phyloP scores from a whole-genome alignment of 2,888 invertebrate genomes.

The Agonopterix subpropinquella region DNA sequence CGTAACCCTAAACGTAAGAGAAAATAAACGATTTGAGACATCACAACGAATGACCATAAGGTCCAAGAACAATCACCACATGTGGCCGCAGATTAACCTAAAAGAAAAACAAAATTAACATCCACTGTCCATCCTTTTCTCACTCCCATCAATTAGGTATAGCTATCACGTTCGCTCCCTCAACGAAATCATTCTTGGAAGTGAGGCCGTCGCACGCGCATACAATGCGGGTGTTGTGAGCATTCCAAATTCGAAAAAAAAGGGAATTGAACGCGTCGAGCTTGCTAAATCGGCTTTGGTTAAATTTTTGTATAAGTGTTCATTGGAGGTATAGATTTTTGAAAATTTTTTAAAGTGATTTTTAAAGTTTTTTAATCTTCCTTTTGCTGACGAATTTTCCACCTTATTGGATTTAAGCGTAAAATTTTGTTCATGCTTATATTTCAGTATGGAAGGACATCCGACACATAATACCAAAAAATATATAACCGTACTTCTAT shows the following conservation, averaged over 20 bases:
- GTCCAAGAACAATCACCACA: conserved; percentile 73
- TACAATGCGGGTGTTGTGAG: conserved; percentile 72
- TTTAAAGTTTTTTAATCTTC: no score
- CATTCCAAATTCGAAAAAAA: conserved; percentile 59
- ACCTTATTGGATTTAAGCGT: no score
- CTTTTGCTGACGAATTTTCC: no score
- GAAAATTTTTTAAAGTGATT: no score
- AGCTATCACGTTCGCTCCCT: conserved; percentile 16
- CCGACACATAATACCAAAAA: no score
- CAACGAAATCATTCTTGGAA: conserved; percentile 73
- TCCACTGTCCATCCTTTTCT: conserved; percentile 31
- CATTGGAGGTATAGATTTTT: no score
- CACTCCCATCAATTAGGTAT: conserved; percentile 11
- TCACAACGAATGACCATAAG: conserved; percentile 65
- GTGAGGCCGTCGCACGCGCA: conserved; percentile 55
- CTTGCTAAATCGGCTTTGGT: conserved; percentile 51
- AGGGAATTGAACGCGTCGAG: conserved; percentile 32
- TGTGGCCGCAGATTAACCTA: conserved; percentile 70
- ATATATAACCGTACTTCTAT: no score
- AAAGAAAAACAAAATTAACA: conserved; percentile 69
- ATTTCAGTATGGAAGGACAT: no score
- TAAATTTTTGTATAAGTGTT: conserved; percentile 27
- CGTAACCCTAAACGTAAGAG: conserved; percentile 32
- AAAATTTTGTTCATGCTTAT: no score
- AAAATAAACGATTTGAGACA: conserved; percentile 32